Conservation (phyloP, 2,113 vertebrate genomes). For the Martes martes region DNA sequence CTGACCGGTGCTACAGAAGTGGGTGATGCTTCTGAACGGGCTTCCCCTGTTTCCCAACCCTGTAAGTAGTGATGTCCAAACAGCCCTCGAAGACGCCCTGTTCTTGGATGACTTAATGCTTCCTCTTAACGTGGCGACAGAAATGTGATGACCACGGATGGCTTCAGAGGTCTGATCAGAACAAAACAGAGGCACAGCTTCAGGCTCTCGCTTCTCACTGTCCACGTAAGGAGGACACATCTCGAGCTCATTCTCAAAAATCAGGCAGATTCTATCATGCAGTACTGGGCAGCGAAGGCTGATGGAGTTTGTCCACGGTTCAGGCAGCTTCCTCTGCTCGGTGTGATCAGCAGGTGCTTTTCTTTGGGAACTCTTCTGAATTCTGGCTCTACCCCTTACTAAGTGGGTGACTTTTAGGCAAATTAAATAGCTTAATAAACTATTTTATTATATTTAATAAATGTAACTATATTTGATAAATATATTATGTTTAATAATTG, state of each 20-base stretch:
- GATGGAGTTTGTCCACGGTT: accelerated
- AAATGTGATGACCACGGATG: accelerated
- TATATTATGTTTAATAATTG: neutral
- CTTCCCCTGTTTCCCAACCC: neutral
- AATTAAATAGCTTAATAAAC: neutral
- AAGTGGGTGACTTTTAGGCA: neutral
- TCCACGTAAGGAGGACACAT: accelerated
- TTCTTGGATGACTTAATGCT: neutral
- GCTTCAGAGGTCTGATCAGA: neutral
- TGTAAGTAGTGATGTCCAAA: accelerated
- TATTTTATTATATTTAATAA: neutral
- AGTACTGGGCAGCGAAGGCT: accelerated
- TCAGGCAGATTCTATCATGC: neutral
- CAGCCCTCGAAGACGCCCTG: neutral
- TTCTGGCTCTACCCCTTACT: neutral
- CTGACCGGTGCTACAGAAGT: accelerated
- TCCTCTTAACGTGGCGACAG: neutral
- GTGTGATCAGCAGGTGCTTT: accelerated
- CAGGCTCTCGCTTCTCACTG: neutral
- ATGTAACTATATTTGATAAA: neutral
- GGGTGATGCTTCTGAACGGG: neutral
- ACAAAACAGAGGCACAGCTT: neutral
- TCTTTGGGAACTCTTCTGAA: no score
- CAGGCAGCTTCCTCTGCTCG: accelerated
- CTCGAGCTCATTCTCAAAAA: neutral